Evolutionary conservation across 2,113 vertebrate species (phyloP).

Genomic region (Gambusia affinis): DNA sequence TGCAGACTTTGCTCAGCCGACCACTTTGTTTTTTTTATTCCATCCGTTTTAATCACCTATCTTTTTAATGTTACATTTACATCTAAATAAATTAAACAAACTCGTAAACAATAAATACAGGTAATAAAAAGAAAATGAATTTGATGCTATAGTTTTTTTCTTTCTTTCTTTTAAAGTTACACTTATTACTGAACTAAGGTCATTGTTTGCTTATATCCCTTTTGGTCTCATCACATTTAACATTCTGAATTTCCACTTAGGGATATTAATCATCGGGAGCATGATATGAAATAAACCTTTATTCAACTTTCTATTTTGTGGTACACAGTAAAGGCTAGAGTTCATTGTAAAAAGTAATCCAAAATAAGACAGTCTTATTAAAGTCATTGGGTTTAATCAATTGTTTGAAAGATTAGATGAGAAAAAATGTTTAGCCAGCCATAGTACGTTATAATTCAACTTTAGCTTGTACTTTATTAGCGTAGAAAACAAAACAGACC

Average conservation of each 20-base stretch:
- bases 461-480: no score
- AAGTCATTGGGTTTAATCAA: no score
- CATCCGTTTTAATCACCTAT: no score
- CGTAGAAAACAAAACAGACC: no score
- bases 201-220: neutral
- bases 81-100: neutral
- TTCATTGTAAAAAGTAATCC: neutral
- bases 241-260: neutral
- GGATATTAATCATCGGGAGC: neutral
- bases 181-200: no score
- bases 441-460: no score
- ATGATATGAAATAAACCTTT: neutral
- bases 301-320: neutral
- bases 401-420: no score
- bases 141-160: neutral
- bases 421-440: no score
- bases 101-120: neutral
- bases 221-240: neutral
- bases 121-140: neutral
- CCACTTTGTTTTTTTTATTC: no score
- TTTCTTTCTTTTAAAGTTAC: neutral
- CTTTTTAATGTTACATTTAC: no score
- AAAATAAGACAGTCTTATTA: no score
- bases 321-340: neutral
- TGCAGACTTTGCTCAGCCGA: no score